A percentile compares a stretch with the other conserved stretches of the same genome.
Evolutionary conservation across 2,888 invertebrate species (phyloP).

Genomic region (Sphaerophoria taeniata): DNA sequence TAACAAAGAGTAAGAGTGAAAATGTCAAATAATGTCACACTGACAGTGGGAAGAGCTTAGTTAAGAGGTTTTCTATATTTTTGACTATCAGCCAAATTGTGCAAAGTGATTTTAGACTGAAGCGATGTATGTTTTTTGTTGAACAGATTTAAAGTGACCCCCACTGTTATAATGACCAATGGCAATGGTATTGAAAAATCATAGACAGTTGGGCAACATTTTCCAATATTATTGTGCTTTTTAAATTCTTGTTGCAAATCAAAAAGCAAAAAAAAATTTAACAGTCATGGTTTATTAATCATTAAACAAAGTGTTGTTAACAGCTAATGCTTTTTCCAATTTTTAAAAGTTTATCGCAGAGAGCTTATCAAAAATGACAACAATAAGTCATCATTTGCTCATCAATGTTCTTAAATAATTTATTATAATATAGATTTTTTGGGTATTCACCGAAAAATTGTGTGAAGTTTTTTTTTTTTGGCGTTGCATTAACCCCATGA

Average conservation of each 20-base stretch:
- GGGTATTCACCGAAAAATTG: constrained; percentile 24
- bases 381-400: not conserved
- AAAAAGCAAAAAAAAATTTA: constrained; percentile 40
- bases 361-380: not conserved
- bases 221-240: constrained; percentile 45
- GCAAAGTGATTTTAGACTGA: not conserved
- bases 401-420: not conserved
- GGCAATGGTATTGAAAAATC: not conserved
- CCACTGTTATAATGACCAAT: not conserved
- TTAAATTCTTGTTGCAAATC: constrained; percentile 40
- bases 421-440: constrained; percentile 8
- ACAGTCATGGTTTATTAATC: constrained; percentile 34
- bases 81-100: not conserved
- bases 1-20: constrained; percentile 43
- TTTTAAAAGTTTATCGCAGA: not conserved
- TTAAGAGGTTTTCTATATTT: not conserved
- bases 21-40: constrained; percentile 5
- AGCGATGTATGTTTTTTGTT: not conserved
- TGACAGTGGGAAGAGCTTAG: too few species aligned
- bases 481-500: not conserved
- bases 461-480: constrained; percentile 29
- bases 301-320: constrained; percentile 25
- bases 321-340: constrained; percentile 5
- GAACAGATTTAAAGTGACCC: not conserved
- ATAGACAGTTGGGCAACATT: constrained; percentile 71